These are phyloP conservation scores for Leptobrachium ailaonicum DNA, from an alignment of 2,113 vertebrate species.

Conservation along the genomic window DNA sequence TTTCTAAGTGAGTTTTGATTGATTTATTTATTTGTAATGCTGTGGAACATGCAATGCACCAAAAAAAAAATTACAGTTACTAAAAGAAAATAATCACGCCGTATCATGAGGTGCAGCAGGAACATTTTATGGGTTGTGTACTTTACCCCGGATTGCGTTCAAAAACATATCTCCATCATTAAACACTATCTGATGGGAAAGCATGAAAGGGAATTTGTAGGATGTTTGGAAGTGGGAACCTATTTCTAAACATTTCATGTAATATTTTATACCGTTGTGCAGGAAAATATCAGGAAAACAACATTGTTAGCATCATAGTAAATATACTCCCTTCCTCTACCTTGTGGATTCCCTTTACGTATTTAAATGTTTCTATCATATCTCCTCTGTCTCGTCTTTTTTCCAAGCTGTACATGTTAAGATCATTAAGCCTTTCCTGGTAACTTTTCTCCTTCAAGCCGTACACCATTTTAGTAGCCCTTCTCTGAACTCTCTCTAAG, in stretches of 20 bases:
- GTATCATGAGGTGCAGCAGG: conserved; percentile 26
- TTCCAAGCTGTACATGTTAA: too few relatives aligned
- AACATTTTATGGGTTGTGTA: conserved; percentile 25
- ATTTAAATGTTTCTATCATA: too few relatives aligned
- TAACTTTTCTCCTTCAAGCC: too few relatives aligned
- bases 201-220: conserved; percentile 8
- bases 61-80: not conserved
- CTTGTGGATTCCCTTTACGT: too few relatives aligned
- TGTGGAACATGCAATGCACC: not conserved
- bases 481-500: too few relatives aligned
- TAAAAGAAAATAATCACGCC: not conserved
- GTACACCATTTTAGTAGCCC: too few relatives aligned
- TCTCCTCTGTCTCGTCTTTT: too few relatives aligned
- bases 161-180: conserved; percentile 12
- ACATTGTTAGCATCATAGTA: conserved; percentile 17
- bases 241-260: conserved; percentile 18
- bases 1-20: too few relatives aligned
- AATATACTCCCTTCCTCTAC: too few relatives aligned
- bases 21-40: not conserved
- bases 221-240: conserved; percentile 5
- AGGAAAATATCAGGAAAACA: conserved; percentile 19
- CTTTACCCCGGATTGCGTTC: not conserved
- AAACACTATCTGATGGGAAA: conserved; percentile 32
- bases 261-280: conserved; percentile 14
- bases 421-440: too few relatives aligned